These are phyloP conservation scores for Archips xylosteana DNA, from an alignment of 2,888 invertebrate genomes.

Conservation along the genomic window DNA sequence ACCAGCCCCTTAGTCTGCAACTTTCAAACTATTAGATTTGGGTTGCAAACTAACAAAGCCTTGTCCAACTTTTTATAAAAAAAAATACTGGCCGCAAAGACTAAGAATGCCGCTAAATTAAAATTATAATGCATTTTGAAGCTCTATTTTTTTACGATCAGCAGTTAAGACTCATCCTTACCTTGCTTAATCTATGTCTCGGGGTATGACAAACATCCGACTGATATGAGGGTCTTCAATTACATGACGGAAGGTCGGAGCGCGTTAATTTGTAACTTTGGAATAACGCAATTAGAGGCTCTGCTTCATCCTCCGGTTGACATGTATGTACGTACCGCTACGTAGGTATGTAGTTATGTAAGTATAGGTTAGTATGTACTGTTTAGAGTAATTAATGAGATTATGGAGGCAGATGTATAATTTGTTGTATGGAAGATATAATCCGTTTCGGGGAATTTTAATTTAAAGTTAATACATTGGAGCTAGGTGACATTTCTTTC, in stretches of 20 bases:
- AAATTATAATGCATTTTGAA: too few relatives aligned
- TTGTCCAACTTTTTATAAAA: too few relatives aligned
- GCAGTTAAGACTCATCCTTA: background rate
- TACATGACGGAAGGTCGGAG: slow-evolving; percentile 44
- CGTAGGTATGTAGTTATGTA: background rate
- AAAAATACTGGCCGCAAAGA: too few relatives aligned
- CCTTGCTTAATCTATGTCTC: slow-evolving; percentile 13
- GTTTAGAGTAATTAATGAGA: slow-evolving; percentile 16
- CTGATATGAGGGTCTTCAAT: slow-evolving; percentile 44
- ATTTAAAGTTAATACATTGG: too few relatives aligned
- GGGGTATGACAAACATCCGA: slow-evolving; percentile 41
- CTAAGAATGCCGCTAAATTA: too few relatives aligned
- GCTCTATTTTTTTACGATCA: too few relatives aligned
- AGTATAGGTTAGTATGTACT: background rate
- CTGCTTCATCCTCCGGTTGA: slow-evolving; percentile 5
- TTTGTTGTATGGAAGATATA: background rate
- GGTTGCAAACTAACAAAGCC: too few relatives aligned
- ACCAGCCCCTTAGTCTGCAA: too few relatives aligned
- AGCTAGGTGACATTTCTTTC: too few relatives aligned
- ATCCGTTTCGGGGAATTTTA: too few relatives aligned
- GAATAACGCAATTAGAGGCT: slow-evolving; percentile 45
- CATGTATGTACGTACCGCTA: background rate
- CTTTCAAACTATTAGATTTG: too few relatives aligned
- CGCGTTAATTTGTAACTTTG: slow-evolving; percentile 42
- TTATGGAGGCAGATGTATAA: background rate